Evolutionary conservation across 2,113 vertebrate genomes (phyloP).

Genomic region (Anoplopoma fimbria): DNA sequence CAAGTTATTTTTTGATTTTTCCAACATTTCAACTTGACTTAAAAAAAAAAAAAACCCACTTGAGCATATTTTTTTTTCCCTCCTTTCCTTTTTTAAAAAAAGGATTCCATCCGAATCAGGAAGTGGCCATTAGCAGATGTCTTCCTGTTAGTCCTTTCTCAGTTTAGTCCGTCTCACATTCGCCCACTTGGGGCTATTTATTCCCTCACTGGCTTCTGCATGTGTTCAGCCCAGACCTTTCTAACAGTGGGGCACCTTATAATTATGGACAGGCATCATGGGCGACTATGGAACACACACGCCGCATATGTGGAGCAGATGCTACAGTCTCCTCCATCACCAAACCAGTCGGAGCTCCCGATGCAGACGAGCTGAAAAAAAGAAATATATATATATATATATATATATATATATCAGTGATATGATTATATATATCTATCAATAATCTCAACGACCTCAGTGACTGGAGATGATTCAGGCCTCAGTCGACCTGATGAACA

Average conservation of each 20-base stretch:
- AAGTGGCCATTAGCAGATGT: constrained; percentile 76
- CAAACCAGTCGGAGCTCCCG: constrained; percentile 42
- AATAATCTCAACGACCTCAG: constrained; percentile 34
- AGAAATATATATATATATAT: neutral
- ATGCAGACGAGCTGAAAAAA: constrained; percentile 10
- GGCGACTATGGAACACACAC: constrained; percentile 52
- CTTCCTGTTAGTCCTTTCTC: constrained; percentile 77
- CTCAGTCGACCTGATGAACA: neutral
- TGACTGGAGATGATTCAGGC: neutral
- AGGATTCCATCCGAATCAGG: constrained; percentile 53
- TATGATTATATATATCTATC: neutral
- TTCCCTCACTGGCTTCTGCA: constrained; percentile 73
- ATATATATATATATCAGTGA: neutral
- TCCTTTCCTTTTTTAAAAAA: constrained; percentile 26
- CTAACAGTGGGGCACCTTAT: constrained; percentile 72
- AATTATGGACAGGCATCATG: constrained; percentile 79
- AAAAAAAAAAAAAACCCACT: constrained; percentile 47
- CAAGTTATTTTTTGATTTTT: constrained; percentile 75
- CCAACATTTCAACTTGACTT: constrained; percentile 61
- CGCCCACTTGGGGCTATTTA: constrained; percentile 78
- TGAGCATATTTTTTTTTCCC: constrained; percentile 66
- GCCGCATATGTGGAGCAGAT: constrained; percentile 78
- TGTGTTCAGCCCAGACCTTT: constrained; percentile 74
- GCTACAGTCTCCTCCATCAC: constrained; percentile 60
- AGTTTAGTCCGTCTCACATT: constrained; percentile 72